phyloP scores from a whole-genome alignment of 2,113 vertebrate species.

The Furnarius figulus region DNA sequence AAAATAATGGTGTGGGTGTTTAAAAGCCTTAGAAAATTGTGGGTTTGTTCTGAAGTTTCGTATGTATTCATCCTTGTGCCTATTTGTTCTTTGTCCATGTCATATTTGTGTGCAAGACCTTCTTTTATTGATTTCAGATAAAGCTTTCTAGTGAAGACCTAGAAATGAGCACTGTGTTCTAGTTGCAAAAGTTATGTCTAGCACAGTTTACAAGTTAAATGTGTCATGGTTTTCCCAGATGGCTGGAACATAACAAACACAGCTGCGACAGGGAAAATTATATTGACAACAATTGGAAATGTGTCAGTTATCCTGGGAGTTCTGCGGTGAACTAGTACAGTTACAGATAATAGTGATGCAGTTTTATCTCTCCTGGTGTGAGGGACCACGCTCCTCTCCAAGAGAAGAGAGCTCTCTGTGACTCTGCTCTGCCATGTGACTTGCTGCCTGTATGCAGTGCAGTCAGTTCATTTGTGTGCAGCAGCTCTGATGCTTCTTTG shows the following conservation, averaged over 20 bases:
- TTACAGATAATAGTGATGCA: not conserved
- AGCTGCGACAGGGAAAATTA: not conserved
- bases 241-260: not conserved
- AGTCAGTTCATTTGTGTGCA: not conserved
- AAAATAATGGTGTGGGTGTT: not conserved
- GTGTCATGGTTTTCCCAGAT: slow-evolving; percentile 13
- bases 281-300: not conserved
- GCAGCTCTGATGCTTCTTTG: not conserved
- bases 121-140: not conserved
- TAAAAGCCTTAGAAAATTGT: not conserved
- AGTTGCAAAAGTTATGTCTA: slow-evolving; percentile 4
- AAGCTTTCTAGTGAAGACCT: not conserved
- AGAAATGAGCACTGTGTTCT: not conserved
- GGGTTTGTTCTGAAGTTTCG: not conserved
- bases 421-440: not conserved
- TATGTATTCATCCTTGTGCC: not conserved
- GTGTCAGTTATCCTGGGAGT: not conserved
- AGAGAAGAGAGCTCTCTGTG: not conserved
- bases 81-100: not conserved
- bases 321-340: not conserved
- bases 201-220: slow-evolving; percentile 24
- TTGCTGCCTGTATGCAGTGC: not conserved
- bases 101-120: not conserved
- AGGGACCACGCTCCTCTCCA: not conserved
- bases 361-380: not conserved